Base-by-base conservation (phyloP, 2,888 invertebrate genomes). In the Sicus ferrugineus region DNA sequence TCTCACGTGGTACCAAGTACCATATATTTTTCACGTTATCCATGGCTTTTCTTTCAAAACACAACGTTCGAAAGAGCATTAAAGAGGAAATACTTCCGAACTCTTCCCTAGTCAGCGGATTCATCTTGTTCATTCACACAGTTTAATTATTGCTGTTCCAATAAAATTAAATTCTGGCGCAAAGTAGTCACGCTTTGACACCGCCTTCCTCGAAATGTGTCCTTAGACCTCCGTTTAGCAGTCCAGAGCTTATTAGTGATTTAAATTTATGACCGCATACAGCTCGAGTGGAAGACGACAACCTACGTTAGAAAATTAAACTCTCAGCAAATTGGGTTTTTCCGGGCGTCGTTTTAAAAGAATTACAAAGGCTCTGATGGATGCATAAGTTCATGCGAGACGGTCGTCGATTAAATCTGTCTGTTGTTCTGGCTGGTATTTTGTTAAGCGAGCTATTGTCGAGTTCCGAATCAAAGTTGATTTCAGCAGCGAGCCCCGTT, bases 311-410 rank as follows among this genome's bases (percentile, higher is more conserved):
- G 73, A 74, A 77, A 78, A 78, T 84, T 84, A 83, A 83, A 81
- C 80, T 77, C 80, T 81, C 81, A 79, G 80, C 84, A 85, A 59
- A 85, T 85, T 85, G 84, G 84, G 82, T 82, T 83, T 84, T 85
- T 85, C 85, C 85, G 85, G 85, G 80, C 84, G 79, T 42, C 46
- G 30, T 66, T 58, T 56, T 48, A 48, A 63, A 63, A 28, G 30
- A 48, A 48, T 19, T 14, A 30, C 11, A 48, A 28, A 31, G 5
- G 42, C 46, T 62, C n/a, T 48, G 34, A 16, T 26, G 16, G 48
- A 6, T 48, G 30, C 48, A 26, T 63, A 9, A 28, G n/a, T 19
- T 48, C 28, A 48, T 62, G 46, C 11, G 42, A 23, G 61, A 61
- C 11, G 19, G 54, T 28, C 28, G 54, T 28, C 54, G 54, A 54